Base-by-base conservation (phyloP, 92 coral and sea anemone genomes). In the Isaurus tuberculatus region DNA sequence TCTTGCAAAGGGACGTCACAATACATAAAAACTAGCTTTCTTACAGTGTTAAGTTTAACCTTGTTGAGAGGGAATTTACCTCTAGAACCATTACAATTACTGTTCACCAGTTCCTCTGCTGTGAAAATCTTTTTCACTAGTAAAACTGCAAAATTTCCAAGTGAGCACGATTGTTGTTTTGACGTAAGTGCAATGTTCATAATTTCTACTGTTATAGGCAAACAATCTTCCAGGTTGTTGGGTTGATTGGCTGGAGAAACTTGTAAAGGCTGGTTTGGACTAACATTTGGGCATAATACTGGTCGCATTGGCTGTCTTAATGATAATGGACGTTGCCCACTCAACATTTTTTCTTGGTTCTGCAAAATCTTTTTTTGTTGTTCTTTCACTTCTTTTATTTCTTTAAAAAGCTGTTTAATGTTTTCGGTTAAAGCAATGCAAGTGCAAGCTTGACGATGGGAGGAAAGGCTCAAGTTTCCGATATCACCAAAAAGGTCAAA, bases 1-100 rank as follows among this genome's bases (percentile, higher is more conserved):
- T 93, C 95, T 30, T 49, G 78, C 6, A 74, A 43, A 61, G 86
- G 91, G 46, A 75, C 69, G 64, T 71, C 86, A 19, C 82, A 66
- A 75, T 94, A 94, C 33, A 88, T 32, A 31, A 68, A 65, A 1
- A 68, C 48, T 16, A 68, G 51, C 25, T 37, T 68, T 22, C 46
- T 17, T n/a, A 72, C 72, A 28, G 55, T 36, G 31, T 32, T 26
- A 7, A 83, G 44, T 51, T 83, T 58, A 14, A 20, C 6, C 67
- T 51, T 15, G 37, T 72, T 72, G 31, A 84, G 42, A 25, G 64
- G 73, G 60, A 42, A 37, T 66, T 73, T 84, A 53, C 29, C 51
- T 69, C 73, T 69, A 69, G 53, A 9, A 69, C 87, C 82, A 55
- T 60, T 84, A 61, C 87, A 84, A 63, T 84, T 84, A 63, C 33